Conservation (phyloP, 2,113 vertebrate species). For the Platysteira castanea region DNA sequence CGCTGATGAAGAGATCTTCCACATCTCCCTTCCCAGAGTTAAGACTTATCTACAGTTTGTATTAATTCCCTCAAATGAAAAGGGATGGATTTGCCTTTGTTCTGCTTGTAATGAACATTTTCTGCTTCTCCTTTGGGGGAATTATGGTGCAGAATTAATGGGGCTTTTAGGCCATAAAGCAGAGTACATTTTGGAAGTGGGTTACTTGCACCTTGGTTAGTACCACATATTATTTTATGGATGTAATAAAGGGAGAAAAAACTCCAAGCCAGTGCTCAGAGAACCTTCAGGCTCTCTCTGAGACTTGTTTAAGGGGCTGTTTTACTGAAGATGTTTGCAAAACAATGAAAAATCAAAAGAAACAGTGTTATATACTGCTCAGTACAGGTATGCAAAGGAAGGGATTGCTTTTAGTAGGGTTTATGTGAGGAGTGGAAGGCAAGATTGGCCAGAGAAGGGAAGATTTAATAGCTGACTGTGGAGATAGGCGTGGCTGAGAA, state of each 20-base stretch:
- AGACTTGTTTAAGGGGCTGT: not conserved
- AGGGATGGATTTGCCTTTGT: not conserved
- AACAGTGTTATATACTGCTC: not conserved
- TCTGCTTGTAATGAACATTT: constrained; percentile 2
- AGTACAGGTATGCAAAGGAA: not conserved
- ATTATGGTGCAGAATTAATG: constrained; percentile 21
- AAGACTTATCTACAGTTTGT: not conserved
- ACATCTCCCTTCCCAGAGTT: not conserved
- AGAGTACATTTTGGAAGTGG: not conserved
- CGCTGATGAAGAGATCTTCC: not conserved
- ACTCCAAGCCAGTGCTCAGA: not conserved
- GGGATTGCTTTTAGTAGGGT: not conserved
- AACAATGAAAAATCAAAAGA: not conserved
- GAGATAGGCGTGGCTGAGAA: not conserved
- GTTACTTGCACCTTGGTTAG: not conserved
- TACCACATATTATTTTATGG: not conserved
- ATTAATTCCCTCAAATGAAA: not conserved
- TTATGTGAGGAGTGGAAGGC: not conserved
- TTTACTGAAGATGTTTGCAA: not conserved
- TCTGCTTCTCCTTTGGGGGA: not conserved
- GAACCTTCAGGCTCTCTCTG: not conserved
- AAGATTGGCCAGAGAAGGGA: not conserved
- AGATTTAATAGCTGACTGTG: not conserved
- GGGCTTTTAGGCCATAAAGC: not conserved
- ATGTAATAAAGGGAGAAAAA: not conserved